Conservation (phyloP, 2,888 invertebrate species). For the Brachypalpus laphriformis region DNA sequence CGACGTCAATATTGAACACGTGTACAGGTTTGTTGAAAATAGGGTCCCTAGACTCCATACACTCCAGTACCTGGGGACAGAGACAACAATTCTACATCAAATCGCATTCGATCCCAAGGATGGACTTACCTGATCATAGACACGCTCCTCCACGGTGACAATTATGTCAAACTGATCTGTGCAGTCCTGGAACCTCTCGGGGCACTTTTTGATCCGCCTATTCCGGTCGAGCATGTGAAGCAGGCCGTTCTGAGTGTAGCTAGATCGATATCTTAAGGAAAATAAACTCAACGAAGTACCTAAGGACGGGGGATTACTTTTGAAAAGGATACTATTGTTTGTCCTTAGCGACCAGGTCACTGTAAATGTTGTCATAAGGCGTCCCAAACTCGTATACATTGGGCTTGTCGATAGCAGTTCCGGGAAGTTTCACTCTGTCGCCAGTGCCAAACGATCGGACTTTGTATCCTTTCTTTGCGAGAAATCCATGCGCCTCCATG, state of each 20-base stretch:
- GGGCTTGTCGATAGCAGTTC: constrained; percentile 95
- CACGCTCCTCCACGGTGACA: constrained; percentile 98
- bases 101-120: not conserved
- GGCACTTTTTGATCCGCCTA: constrained; percentile 95
- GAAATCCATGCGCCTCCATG: constrained; percentile 99
- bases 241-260: constrained; percentile 98
- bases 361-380: constrained; percentile 97
- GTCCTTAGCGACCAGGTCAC: constrained; percentile 95
- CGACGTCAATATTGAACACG: constrained; percentile 98
- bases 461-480: constrained; percentile 97
- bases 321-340: constrained; percentile 89
- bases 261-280: constrained; percentile 60
- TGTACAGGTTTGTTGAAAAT: constrained; percentile 95
- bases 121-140: constrained; percentile 92
- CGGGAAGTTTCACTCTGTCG: constrained; percentile 98
- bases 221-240: constrained; percentile 99
- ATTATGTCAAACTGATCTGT: constrained; percentile 96
- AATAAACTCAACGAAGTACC: constrained; percentile 27
- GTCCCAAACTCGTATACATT: constrained; percentile 98
- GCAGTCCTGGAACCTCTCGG: constrained; percentile 96
- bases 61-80: constrained; percentile 97
- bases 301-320: constrained; percentile 16
- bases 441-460: constrained; percentile 97
- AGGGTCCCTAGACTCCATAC: constrained; percentile 92
- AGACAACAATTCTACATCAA: constrained; percentile 80